Base-by-base conservation (phyloP, 1,140 invertebrate genomes). In the Spodoptera litura region DNA sequence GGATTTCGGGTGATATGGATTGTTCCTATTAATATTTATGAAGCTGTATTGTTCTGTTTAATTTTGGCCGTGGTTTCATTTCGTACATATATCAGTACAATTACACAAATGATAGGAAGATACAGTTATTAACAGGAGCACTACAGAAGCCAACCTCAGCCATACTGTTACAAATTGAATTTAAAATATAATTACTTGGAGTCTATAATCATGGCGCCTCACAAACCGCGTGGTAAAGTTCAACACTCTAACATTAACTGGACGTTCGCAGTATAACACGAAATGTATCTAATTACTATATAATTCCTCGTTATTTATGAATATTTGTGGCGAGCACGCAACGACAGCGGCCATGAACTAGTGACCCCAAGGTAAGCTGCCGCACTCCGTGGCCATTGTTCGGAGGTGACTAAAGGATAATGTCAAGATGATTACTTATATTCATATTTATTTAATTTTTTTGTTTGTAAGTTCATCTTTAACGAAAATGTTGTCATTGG, bases 271-370 rank as follows among this genome's bases (percentile, higher is more conserved):
- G 44, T 15, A 25, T 49, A 64, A 66, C 20, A 66, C n/a, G 38
- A 66, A 49, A 66, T 49, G 62, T 25, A 66, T 49, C 38, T 66
- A 66, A 66, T 66, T 66, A 66, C 62, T 11, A 49, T 49, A 20
- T 49, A 66, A 66, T 66, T 49, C 15, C 13, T 2, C 3, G 62
- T 66, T 66, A 49, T 49, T 66, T 66, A 49, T 66, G 38, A 66
- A 66, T 66, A 66, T 66, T 66, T 66, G 49, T 38, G 38, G 15
- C 62, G 9, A 66, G 35, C 58, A 38, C 61, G 61, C 38, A 10
- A 49, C 12, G 11, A 20, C 12, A 27, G 20, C 20, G 58, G 31
- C 61, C 61, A 38, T 64, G 61, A 64, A 20, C 61, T 20, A 4
- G n/a, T 49, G 61, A 64, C 61, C 61, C 44, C 61, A 11, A 64